These are phyloP conservation scores for Patiria miniata DNA, from an alignment of 35 echinoderm and acorn worm genomes.

Conservation along the genomic window DNA sequence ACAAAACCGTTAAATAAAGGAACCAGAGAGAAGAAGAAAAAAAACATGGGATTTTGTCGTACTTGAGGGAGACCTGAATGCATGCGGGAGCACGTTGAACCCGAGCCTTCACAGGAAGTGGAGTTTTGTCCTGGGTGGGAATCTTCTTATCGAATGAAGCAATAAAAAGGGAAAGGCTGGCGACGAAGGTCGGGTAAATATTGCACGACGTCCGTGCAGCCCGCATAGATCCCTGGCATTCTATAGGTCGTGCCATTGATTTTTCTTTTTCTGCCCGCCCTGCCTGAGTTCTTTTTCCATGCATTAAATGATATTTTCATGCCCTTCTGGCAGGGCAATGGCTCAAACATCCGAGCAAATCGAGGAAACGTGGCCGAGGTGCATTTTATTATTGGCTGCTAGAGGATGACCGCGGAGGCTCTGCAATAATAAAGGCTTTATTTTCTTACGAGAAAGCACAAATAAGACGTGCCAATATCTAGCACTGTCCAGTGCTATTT, in stretches of 20 bases:
- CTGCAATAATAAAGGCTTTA: neutral
- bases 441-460: conserved; percentile 23
- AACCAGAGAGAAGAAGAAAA: too few species aligned
- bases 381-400: conserved; percentile 1
- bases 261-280: neutral
- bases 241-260: conserved; percentile 13
- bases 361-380: neutral
- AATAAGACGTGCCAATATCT: neutral
- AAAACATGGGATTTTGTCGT: too few species aligned
- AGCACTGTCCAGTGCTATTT: too few species aligned
- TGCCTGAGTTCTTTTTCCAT: conserved; percentile 9
- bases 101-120: neutral
- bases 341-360: conserved; percentile 23
- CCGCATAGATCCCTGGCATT: neutral
- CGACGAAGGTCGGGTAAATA: conserved; percentile 25
- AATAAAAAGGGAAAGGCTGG: neutral
- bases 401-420: neutral
- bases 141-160: neutral
- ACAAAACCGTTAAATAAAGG: neutral
- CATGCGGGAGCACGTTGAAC: conserved; percentile 8
- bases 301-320: conserved; percentile 34
- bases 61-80: too few species aligned
- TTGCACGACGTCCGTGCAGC: neutral
- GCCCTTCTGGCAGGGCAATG: neutral
- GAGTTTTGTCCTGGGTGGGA: conserved; percentile 11